phyloP scores from a whole-genome alignment of 2,113 vertebrate species.

The Lota lota region DNA sequence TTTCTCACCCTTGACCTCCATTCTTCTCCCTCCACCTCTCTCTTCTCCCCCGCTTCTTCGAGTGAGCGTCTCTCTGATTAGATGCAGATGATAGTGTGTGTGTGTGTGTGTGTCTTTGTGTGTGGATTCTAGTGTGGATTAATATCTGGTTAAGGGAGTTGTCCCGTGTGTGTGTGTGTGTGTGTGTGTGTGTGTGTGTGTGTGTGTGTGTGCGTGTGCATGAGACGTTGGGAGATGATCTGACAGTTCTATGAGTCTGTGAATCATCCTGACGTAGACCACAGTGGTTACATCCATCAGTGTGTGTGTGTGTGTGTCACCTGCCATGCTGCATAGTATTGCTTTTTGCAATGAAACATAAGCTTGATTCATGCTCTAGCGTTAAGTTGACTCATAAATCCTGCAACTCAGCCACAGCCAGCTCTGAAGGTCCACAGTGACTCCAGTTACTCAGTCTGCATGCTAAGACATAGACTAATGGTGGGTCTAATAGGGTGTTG shows the following conservation, averaged over 20 bases:
- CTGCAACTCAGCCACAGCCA: slow-evolving; percentile 38
- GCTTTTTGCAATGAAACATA: slow-evolving; percentile 32
- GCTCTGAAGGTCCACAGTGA: background rate
- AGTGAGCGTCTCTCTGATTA: background rate
- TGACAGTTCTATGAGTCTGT: too few species aligned
- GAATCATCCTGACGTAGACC: too few species aligned
- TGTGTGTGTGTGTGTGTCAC: background rate
- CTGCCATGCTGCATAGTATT: slow-evolving; percentile 20
- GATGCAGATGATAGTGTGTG: background rate
- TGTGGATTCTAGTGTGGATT: slow-evolving; percentile 1
- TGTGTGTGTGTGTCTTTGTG: background rate
- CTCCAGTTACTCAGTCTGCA: slow-evolving; percentile 32
- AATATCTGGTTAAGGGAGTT: background rate
- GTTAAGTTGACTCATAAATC: slow-evolving; percentile 37
- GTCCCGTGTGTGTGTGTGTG: slow-evolving; percentile 1
- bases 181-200: slow-evolving; percentile 6
- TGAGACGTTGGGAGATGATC: background rate
- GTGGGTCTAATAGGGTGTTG: slow-evolving; percentile 25
- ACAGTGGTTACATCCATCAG: too few species aligned
- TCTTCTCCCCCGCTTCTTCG: background rate
- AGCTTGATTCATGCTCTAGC: slow-evolving; percentile 36
- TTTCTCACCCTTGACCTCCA: background rate
- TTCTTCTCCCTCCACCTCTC: background rate
- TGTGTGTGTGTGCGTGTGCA: background rate
- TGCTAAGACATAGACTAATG: slow-evolving; percentile 55